Conservation (phyloP, 2,113 vertebrate genomes). For the Hyla sarda region DNA sequence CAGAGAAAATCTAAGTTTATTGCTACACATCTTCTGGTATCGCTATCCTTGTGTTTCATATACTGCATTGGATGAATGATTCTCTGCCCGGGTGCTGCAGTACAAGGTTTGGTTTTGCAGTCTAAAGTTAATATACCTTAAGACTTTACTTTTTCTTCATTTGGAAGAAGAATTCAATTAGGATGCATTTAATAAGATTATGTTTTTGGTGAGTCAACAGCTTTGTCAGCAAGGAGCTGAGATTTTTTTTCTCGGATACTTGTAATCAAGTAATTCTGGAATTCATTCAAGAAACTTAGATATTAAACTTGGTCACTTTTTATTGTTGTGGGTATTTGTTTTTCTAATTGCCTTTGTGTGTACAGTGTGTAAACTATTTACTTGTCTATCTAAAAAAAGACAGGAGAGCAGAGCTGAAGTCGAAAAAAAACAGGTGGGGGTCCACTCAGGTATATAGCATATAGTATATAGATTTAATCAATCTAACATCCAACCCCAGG, state of each 20-base stretch:
- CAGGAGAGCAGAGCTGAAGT: too few species aligned
- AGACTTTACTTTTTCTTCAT: not conserved
- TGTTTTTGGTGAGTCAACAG: conserved; percentile 12
- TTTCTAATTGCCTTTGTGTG: not conserved
- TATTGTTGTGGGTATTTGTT: not conserved
- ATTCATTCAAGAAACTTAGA: not conserved
- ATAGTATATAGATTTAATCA: too few species aligned
- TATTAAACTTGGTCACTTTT: not conserved
- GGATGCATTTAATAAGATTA: conserved; percentile 34
- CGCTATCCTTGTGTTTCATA: not conserved
- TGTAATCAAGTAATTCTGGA: conserved; percentile 6
- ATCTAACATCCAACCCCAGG: too few species aligned
- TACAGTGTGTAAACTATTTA: too few species aligned
- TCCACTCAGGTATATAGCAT: too few species aligned
- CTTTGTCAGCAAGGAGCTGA: conserved; percentile 16
- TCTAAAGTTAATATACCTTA: not conserved
- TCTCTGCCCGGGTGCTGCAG: too few species aligned
- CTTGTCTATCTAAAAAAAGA: too few species aligned
- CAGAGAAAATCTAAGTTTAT: too few species aligned
- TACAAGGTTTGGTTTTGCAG: not conserved
- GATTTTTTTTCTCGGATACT: not conserved
- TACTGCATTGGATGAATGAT: not conserved
- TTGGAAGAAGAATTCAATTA: conserved; percentile 23
- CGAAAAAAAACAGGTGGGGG: too few species aligned
- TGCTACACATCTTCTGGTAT: not conserved